phyloP scores from a whole-genome alignment of 2,113 vertebrate species.

The Salminus brasiliensis region DNA sequence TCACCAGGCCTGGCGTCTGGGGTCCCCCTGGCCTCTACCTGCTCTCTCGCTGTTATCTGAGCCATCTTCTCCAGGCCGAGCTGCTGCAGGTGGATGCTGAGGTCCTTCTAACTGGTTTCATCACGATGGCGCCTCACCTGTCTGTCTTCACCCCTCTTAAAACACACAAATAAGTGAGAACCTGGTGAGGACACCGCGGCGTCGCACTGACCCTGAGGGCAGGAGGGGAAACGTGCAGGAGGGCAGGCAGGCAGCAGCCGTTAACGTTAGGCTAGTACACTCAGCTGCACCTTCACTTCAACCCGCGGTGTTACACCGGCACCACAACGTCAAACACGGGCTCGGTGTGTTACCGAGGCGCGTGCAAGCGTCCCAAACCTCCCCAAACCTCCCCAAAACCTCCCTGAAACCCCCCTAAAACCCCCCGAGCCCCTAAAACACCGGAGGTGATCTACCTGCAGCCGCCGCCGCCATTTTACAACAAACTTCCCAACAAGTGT shows the following conservation, averaged over 20 bases:
- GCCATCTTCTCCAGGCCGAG: not conserved
- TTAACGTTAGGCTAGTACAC: no score
- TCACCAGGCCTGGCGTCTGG: not conserved
- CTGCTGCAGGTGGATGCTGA: constrained; percentile 1
- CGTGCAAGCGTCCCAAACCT: no score
- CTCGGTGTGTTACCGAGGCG: no score
- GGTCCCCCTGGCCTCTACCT: not conserved
- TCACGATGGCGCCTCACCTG: not conserved
- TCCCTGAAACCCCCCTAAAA: no score
- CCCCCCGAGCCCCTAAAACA: no score
- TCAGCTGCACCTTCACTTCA: no score
- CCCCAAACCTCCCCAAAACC: no score
- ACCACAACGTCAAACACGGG: no score
- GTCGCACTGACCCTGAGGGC: no score
- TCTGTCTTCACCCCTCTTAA: not conserved
- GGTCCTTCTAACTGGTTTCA: not conserved
- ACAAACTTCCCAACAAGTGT: constrained; percentile 59
- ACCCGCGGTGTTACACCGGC: no score
- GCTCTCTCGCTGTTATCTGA: not conserved
- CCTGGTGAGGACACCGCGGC: no score
- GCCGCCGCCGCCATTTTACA: constrained; percentile 79
- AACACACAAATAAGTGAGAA: not conserved
- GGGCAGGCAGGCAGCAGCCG: not conserved
- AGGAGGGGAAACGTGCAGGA: no score
- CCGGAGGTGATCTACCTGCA: constrained; percentile 65